Conservation (phyloP, 2,797 vertebrate genomes). For the Epinephelus coioides region DNA sequence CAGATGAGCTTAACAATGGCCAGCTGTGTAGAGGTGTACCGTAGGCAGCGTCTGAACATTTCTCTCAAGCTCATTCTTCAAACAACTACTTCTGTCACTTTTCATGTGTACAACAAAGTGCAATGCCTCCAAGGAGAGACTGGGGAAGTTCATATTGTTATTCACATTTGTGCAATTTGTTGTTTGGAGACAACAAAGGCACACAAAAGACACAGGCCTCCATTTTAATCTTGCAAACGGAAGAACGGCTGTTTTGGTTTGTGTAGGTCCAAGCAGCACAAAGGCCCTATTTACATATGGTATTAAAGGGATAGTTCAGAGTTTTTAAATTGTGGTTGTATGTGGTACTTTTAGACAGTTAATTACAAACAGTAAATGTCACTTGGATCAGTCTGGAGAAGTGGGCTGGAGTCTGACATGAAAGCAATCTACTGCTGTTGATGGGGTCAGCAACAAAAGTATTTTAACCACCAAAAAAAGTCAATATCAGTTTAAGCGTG, state of each 20-base stretch:
- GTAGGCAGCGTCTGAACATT: not conserved
- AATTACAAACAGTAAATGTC: no score
- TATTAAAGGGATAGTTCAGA: no score
- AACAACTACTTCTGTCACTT: not conserved
- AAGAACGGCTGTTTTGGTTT: not conserved
- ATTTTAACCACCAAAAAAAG: no score
- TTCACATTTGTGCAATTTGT: not conserved
- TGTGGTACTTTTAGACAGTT: no score
- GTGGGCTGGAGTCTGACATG: no score
- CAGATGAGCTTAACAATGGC: not conserved
- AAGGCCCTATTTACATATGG: no score
- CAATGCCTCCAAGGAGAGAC: not conserved
- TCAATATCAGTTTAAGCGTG: no score
- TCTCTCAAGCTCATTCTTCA: no score
- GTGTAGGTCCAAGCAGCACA: not conserved
- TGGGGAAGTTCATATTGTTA: not conserved
- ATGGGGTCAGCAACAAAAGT: no score
- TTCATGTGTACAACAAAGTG: fast-evolving
- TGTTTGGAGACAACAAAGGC: not conserved
- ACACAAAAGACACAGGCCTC: not conserved
- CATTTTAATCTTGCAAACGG: not conserved
- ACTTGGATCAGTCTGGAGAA: no score
- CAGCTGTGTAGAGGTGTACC: not conserved
- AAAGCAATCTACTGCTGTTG: no score
- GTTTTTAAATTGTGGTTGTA: no score